phyloP scores from a whole-genome alignment of 92 coral and sea anemone genomes.

The Epizoanthus rinbou region DNA sequence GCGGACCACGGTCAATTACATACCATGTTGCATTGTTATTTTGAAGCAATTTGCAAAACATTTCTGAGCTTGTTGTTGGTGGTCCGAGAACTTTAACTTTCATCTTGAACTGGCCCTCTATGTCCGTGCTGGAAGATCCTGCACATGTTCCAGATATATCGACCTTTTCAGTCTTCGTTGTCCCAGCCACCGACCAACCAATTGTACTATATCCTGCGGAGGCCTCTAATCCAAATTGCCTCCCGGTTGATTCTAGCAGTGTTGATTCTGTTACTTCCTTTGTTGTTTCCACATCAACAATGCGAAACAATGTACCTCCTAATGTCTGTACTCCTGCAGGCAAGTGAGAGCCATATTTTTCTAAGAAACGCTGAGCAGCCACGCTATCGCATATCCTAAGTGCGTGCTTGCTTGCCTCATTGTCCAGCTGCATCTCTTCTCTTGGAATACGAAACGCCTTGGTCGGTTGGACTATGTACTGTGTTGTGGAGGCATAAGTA shows the following conservation, averaged over 20 bases:
- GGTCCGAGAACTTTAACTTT: background rate
- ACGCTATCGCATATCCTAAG: background rate
- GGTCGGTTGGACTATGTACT: constrained; percentile 26
- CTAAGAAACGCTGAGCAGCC: constrained; percentile 18
- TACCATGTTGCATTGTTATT: constrained; percentile 7
- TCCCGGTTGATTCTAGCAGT: constrained; percentile 6
- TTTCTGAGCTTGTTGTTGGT: background rate
- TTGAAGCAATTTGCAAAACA: background rate
- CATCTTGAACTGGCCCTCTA: background rate
- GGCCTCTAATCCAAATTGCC: constrained; percentile 24
- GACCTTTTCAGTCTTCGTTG: background rate
- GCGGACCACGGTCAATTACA: background rate
- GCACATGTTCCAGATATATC: too few species aligned
- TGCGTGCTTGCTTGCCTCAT: constrained; percentile 8
- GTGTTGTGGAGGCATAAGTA: constrained; percentile 25
- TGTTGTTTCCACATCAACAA: constrained; percentile 17
- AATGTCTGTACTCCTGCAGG: constrained; percentile 31
- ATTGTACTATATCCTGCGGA: background rate
- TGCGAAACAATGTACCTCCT: constrained; percentile 26
- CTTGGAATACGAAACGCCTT: constrained; percentile 23
- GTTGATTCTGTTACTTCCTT: constrained; percentile 1
- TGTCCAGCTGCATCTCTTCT: constrained; percentile 23
- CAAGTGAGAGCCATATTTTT: constrained; percentile 23
- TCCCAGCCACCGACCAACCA: background rate
- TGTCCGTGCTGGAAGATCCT: background rate